Base-by-base conservation (phyloP, 1,140 invertebrate genomes). In the Diabrotica virgifera region DNA sequence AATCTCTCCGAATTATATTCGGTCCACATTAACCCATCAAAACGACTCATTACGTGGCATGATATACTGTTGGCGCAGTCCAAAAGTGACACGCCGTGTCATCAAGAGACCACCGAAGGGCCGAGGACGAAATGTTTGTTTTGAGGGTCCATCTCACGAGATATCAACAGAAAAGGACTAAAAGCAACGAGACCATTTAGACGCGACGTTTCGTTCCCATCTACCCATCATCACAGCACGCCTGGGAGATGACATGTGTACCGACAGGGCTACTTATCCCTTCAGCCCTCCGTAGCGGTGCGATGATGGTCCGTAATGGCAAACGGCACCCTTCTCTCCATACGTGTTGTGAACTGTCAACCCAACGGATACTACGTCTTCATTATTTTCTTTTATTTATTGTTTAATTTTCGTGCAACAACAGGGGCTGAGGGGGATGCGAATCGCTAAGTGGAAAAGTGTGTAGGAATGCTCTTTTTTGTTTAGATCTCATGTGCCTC, bases 171-270 rank as follows among this genome's bases (percentile, higher is more conserved):
- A 24, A 24, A 24, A 24, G n/a, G 40, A 46, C 40, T 46, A 46
- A 46, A 46, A 46, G 40, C 40, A 46, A 46, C 40, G 40, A 10
- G 40, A 10, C 8, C 40, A 46, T 8, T 46, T 46, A 46, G 40
- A 46, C 5, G 37, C 5, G 56, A 36, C 56, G 8, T 13, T 13
- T 13, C 12, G 14, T 11, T 37, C 58, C 40, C 58, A 36, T 13
- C n/a, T 6, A 4, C 58, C 58, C 46, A 36, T 40, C 46, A 35
- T 59, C 58, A 59, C 46, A 46, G 58, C 58, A 59, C 58, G 58
- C 58, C 50, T 46, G 58, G 58, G 58, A 59, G 37, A 59, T 50
- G 58, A 59, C 58, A 59, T 59, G 58, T 59, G 58, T 50, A 59
- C 38, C 13, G 35, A 58, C 56, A 58, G 35, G 13, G 12, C 35